Conservation (phyloP, 2,797 vertebrate species). For the Manis javanica region DNA sequence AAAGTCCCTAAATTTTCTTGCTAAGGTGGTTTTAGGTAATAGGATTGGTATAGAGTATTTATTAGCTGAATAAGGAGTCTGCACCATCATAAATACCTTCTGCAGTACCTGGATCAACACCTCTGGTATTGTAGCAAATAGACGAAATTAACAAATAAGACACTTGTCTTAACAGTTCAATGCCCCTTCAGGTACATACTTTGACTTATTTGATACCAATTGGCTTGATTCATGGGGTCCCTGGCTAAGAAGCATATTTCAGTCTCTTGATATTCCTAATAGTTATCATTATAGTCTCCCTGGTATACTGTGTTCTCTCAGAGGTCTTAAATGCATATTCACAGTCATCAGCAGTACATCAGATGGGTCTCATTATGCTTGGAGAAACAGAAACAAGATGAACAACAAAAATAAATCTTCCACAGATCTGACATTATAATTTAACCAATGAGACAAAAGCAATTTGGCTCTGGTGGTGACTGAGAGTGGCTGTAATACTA, state of each 20-base stretch:
- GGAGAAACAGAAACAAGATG: neutral
- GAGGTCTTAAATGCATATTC: neutral
- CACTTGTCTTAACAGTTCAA: neutral
- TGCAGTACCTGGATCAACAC: neutral
- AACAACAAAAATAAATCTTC: neutral
- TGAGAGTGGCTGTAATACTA: neutral
- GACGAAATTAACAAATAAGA: neutral
- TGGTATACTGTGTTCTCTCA: neutral
- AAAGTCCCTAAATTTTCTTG: neutral
- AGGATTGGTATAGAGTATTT: neutral
- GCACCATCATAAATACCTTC: neutral
- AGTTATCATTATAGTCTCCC: neutral
- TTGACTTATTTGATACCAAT: neutral
- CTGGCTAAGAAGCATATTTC: neutral
- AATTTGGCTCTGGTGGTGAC: neutral
- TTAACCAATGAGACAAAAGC: neutral
- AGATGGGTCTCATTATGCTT: neutral
- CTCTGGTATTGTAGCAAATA: neutral
- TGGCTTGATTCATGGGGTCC: neutral
- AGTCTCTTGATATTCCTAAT: neutral
- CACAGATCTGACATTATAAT: neutral
- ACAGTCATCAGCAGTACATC: neutral
- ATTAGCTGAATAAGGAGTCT: neutral
- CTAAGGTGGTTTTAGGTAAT: neutral
- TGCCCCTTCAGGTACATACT: neutral